Conservation (phyloP, 2,888 invertebrate genomes). For the Daptonema setosum region DNA sequence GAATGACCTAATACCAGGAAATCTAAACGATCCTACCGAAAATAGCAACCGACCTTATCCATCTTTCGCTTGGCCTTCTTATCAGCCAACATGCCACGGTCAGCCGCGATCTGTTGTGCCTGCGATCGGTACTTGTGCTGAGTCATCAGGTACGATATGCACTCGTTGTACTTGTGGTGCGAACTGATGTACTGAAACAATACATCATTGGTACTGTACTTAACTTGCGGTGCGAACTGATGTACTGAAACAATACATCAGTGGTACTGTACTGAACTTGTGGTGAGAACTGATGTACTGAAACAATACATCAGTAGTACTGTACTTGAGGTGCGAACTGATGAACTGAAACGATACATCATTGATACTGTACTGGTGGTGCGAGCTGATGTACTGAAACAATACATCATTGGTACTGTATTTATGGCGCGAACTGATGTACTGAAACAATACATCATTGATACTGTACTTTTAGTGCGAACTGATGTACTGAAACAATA, state of each 20-base stretch:
- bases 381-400: conserved; percentile 31
- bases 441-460: conserved; percentile 26
- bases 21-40: too few relatives aligned
- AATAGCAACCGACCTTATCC: not conserved
- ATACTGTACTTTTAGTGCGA: conserved; percentile 37
- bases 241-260: conserved; percentile 28
- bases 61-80: conserved; percentile 26
- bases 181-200: conserved; percentile 30
- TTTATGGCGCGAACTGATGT: conserved; percentile 32
- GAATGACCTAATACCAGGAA: too few relatives aligned
- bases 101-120: conserved; percentile 41
- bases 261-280: conserved; percentile 33
- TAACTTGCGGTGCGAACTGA: conserved; percentile 33
- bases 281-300: conserved; percentile 33
- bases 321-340: conserved; percentile 36
- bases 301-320: too few relatives aligned
- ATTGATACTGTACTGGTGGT: conserved; percentile 39
- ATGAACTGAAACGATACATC: conserved; percentile 29
- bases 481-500: conserved; percentile 29
- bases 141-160: conserved; percentile 60
- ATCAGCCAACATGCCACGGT: conserved; percentile 36
- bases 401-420: too few relatives aligned
- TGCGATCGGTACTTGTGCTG: conserved; percentile 56
- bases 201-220: too few relatives aligned
- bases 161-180: conserved; percentile 43